A percentile compares a stretch with the other conserved stretches of the same genome.
Evolutionary conservation across 2,113 vertebrate species (phyloP).

Genomic region (Clarias batrachus): DNA sequence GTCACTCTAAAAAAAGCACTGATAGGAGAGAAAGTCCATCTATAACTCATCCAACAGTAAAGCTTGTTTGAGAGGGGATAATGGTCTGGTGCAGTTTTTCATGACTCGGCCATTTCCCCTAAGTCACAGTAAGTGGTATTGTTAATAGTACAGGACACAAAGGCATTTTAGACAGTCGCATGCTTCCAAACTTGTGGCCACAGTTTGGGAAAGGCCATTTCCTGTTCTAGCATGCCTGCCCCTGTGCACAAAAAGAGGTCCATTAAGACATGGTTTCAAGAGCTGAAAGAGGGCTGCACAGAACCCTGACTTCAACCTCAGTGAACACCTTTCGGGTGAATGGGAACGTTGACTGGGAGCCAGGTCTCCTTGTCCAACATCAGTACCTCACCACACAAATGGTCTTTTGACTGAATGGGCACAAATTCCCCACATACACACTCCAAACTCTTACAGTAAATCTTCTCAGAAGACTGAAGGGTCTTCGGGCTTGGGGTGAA

Average conservation of each 20-base stretch:
- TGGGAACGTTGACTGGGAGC: neutral
- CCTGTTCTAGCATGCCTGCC: neutral
- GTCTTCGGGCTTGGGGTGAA: neutral
- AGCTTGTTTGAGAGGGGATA: neutral
- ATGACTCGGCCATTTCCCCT: neutral
- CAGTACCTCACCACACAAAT: neutral
- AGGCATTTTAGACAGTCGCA: neutral
- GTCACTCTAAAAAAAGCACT: slow-evolving; percentile 15
- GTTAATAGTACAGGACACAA: neutral
- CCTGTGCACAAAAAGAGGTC: neutral
- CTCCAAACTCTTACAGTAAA: neutral
- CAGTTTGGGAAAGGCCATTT: too few species aligned
- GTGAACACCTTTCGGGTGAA: neutral
- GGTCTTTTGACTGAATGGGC: neutral
- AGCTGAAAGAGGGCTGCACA: neutral
- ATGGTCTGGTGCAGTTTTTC: neutral
- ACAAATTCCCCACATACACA: neutral
- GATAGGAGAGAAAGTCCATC: neutral
- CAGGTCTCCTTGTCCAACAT: neutral
- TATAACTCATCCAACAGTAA: neutral
- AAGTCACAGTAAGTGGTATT: neutral
- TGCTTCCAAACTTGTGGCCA: too few species aligned
- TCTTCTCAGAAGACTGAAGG: neutral
- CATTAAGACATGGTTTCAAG: neutral
- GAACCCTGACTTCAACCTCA: neutral